phyloP scores from a whole-genome alignment of 2,797 vertebrate species.

The Buceros bicornis region DNA sequence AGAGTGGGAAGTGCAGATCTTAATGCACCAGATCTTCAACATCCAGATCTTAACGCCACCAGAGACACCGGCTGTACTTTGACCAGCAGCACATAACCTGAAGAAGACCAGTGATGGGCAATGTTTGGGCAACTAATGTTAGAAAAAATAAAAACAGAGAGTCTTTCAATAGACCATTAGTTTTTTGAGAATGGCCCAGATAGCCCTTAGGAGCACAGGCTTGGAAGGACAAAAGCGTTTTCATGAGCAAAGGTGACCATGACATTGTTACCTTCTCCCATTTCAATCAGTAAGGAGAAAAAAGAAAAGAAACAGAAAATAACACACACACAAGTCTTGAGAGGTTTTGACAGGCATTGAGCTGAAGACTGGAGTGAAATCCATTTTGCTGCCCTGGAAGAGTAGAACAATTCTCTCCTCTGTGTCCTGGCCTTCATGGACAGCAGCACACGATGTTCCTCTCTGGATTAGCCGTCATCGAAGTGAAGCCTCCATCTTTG shows the following conservation, averaged over 20 bases:
- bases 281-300: background rate
- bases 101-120: background rate
- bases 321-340: background rate
- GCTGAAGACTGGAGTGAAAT: background rate
- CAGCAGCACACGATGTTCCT: background rate
- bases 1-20: background rate
- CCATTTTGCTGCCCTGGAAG: background rate
- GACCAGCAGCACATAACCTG: background rate
- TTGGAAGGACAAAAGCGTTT: background rate
- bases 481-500: background rate
- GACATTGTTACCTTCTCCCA: background rate
- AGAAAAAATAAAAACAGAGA: background rate
- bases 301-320: background rate
- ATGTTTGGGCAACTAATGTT: background rate
- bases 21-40: background rate
- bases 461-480: background rate
- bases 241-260: background rate
- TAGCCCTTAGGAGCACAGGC: background rate
- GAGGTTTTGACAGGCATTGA: background rate
- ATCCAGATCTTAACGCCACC: background rate
- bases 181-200: background rate
- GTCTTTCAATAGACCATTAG: background rate
- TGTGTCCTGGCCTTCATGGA: accelerated
- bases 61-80: background rate
- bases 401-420: background rate